Percentiles rank a stretch among this genome's conserved stretches.
These are phyloP conservation scores for Oophaga pumilio DNA, from an alignment of 2,113 vertebrate species.

Conservation along the genomic window DNA sequence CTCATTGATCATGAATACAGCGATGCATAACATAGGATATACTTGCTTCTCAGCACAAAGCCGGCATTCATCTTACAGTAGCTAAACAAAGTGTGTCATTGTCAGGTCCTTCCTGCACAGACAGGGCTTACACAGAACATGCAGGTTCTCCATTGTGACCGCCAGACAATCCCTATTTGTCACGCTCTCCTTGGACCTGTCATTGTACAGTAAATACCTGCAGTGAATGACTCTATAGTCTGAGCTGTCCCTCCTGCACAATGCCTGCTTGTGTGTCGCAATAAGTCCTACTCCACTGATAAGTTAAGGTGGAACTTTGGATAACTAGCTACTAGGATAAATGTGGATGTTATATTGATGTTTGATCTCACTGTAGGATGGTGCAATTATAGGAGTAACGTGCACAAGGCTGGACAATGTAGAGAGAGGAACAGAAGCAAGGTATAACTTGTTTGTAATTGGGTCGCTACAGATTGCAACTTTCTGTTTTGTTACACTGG, in stretches of 20 bases:
- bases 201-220: constrained; percentile 17
- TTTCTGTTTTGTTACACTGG: too few species aligned
- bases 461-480: too few species aligned
- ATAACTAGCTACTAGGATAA: too few species aligned
- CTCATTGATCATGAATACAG: neutral
- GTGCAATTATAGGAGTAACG: too few species aligned
- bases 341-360: neutral
- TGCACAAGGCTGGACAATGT: too few species aligned
- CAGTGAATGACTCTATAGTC: neutral
- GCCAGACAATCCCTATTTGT: neutral
- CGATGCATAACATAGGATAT: neutral
- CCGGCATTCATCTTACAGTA: neutral
- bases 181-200: neutral
- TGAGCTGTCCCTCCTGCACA: neutral
- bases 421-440: too few species aligned
- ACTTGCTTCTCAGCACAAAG: constrained; percentile 25
- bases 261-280: neutral
- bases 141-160: neutral
- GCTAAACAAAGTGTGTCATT: constrained; percentile 22
- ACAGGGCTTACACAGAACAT: neutral
- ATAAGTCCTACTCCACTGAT: neutral
- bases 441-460: too few species aligned
- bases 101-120: neutral
- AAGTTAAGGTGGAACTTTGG: too few species aligned
- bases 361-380: neutral